Evolutionary conservation across 2,888 invertebrate genomes (phyloP).

Genomic region (Gastracanthus pulcherrimus): DNA sequence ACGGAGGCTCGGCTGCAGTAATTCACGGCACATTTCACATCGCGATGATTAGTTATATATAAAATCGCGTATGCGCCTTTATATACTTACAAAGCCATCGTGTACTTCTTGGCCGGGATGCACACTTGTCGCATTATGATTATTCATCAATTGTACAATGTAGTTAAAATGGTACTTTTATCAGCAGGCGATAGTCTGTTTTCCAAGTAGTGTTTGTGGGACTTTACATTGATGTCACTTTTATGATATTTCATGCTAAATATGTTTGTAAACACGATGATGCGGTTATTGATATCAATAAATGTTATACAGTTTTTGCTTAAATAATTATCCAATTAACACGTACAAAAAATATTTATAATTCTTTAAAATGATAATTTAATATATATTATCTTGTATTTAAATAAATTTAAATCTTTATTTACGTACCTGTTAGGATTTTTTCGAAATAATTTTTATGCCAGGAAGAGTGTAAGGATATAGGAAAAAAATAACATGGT

Average conservation of each 20-base stretch:
- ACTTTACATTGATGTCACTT: neutral
- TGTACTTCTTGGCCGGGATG: neutral
- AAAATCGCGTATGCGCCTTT: neutral
- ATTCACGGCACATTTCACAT: neutral
- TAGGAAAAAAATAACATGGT: neutral
- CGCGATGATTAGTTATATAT: neutral
- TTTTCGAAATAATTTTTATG: neutral
- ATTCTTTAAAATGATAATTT: too few species aligned
- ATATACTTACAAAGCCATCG: too few species aligned
- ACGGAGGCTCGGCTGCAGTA: constrained; percentile 26
- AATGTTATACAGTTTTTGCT: too few species aligned
- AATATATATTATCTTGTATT: too few species aligned
- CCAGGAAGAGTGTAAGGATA: neutral
- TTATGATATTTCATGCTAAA: neutral
- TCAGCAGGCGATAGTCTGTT: neutral
- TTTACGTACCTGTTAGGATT: neutral
- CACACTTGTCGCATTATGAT: neutral
- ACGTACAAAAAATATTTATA: too few species aligned
- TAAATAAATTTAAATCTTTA: neutral
- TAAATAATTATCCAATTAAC: too few species aligned
- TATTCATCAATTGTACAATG: neutral
- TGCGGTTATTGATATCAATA: neutral
- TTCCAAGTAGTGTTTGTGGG: neutral
- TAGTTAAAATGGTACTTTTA: neutral
- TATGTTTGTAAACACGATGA: neutral